Percentiles rank a stretch among this genome's conserved stretches.
phyloP scores from a whole-genome alignment of 2,888 invertebrate genomes.

The Eremobia ochroleuca region DNA sequence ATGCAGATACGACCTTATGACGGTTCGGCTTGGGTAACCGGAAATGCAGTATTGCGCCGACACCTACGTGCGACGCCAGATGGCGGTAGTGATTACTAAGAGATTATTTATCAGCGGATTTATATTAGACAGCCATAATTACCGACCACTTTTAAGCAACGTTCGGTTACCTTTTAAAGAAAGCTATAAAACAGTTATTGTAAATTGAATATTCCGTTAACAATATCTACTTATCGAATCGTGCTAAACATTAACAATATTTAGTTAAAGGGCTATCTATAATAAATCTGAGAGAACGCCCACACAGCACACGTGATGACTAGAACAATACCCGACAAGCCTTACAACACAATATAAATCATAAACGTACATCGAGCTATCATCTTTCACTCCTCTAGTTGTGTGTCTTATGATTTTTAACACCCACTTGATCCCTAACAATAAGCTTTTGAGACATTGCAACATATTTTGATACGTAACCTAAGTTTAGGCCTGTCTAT shows the following conservation, averaged over 20 bases:
- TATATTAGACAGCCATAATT: conserved; percentile 51
- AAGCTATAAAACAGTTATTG: conserved; percentile 40
- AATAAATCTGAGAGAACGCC: conserved; percentile 88
- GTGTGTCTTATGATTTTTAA: conserved; percentile 88
- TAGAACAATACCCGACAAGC: conserved; percentile 86
- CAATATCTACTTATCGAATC: conserved; percentile 69
- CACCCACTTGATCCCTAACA: conserved; percentile 89
- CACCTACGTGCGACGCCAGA: conserved; percentile 70
- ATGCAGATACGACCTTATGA: conserved; percentile 85
- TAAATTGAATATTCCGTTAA: conserved; percentile 44
- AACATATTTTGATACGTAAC: conserved; percentile 71
- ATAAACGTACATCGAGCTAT: conserved; percentile 83
- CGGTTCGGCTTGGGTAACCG: conserved; percentile 68
- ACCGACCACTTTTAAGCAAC: conserved; percentile 24
- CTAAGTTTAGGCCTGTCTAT: conserved; percentile 56
- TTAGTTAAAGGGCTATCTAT: conserved; percentile 81
- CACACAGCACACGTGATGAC: conserved; percentile 78
- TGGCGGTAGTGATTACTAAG: conserved; percentile 64
- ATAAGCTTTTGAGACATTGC: conserved; percentile 79
- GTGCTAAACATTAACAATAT: conserved; percentile 70
- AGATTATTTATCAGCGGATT: conserved; percentile 50
- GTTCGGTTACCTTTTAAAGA: conserved; percentile 23
- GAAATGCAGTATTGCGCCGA: conserved; percentile 73
- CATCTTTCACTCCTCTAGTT: conserved; percentile 86
- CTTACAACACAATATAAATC: conserved; percentile 88